Conservation (phyloP, 1,140 invertebrate genomes). For the Dinoponera quadriceps region DNA sequence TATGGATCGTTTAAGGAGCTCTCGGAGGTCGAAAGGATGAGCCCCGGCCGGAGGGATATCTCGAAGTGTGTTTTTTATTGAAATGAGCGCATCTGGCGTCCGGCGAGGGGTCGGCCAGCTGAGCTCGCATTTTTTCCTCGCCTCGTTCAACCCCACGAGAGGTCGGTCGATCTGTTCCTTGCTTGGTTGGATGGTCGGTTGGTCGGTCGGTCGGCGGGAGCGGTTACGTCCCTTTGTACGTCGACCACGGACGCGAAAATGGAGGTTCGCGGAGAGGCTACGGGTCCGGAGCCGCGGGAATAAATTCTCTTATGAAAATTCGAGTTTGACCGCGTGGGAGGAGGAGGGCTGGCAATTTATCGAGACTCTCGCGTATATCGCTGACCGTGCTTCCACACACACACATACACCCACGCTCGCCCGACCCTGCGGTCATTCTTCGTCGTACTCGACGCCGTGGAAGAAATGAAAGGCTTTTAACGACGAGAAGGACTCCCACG, state of each 20-base stretch:
- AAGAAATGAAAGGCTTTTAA: background rate
- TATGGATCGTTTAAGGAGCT: slow-evolving; percentile 68
- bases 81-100: slow-evolving; percentile 75
- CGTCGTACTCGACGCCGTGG: slow-evolving; percentile 41
- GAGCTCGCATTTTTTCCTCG: slow-evolving; percentile 75
- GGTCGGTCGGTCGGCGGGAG: slow-evolving; percentile 22
- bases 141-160: background rate
- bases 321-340: slow-evolving; percentile 46
- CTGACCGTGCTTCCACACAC: slow-evolving; percentile 58
- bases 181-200: background rate
- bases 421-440: slow-evolving; percentile 10
- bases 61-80: slow-evolving; percentile 72
- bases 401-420: background rate
- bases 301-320: slow-evolving; percentile 83
- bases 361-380: slow-evolving; percentile 55
- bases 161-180: background rate
- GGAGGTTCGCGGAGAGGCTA: slow-evolving; percentile 54
- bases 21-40: slow-evolving; percentile 45
- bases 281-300: slow-evolving; percentile 40
- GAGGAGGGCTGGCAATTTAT: slow-evolving; percentile 75
- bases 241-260: slow-evolving; percentile 67
- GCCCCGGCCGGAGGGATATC: slow-evolving; percentile 50
- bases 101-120: slow-evolving; percentile 63
- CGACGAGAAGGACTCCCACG: background rate
- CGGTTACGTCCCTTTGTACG: slow-evolving; percentile 42